A percentile compares a stretch with the other conserved stretches of the same genome.
Conservation (phyloP, 2,888 invertebrate species). For the Harmothoe impar region DNA sequence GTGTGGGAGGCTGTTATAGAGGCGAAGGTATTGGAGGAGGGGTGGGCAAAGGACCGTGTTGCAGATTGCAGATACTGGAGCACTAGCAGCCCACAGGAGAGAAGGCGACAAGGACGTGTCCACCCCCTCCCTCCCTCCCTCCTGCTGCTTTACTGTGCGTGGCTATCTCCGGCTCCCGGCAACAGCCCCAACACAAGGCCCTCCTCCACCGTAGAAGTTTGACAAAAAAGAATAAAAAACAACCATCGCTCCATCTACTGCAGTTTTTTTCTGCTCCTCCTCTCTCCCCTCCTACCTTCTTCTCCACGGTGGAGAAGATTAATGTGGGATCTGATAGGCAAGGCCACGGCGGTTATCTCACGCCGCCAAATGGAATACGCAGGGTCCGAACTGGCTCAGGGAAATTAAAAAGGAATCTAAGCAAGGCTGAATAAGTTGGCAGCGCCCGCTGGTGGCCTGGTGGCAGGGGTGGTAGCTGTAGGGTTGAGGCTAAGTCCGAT, state of each 20-base stretch:
- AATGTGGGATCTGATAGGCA: conserved; percentile 61
- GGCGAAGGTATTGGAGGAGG: neutral
- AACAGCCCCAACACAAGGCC: neutral
- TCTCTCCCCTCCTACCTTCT: conserved; percentile 16
- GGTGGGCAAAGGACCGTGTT: neutral
- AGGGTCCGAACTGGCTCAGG: conserved; percentile 39
- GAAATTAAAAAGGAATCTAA: conserved; percentile 61
- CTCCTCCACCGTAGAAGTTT: neutral
- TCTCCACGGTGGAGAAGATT: conserved; percentile 46
- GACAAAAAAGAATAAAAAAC: neutral
- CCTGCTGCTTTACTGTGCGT: neutral
- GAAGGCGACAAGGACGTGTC: neutral
- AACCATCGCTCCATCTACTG: conserved; percentile 60
- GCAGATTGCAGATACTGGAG: conserved; percentile 12
- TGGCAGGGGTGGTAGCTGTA: neutral
- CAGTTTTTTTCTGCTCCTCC: neutral
- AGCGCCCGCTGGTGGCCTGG: neutral
- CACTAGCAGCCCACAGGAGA: conserved; percentile 17
- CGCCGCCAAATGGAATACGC: conserved; percentile 57
- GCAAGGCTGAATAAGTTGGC: conserved; percentile 47
- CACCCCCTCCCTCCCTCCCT: neutral
- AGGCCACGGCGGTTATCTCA: conserved; percentile 58
- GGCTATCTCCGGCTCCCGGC: conserved; percentile 15
- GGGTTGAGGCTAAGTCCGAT: conserved; percentile 43
- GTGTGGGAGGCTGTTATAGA: neutral